Conservation (phyloP, 2,888 invertebrate species). For the Yponomeuta sedellus region DNA sequence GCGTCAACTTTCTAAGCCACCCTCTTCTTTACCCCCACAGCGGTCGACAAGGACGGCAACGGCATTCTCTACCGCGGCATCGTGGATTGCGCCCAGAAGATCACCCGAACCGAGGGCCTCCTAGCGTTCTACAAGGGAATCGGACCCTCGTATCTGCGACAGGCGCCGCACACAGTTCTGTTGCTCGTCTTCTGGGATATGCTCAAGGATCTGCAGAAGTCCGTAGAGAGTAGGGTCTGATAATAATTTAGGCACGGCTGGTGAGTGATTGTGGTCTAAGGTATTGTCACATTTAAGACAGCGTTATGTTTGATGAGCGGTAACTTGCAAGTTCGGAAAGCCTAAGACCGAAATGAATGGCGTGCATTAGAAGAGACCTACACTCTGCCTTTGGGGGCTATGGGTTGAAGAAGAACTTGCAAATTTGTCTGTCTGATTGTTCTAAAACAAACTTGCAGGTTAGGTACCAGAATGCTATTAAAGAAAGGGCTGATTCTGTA, state of each 20-base stretch:
- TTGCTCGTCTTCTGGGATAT: conserved; percentile 93
- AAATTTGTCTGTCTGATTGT: no score
- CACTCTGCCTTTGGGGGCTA: no score
- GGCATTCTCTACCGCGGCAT: conserved; percentile 84
- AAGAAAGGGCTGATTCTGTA: no score
- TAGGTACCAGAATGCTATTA: no score
- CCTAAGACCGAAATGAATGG: no score
- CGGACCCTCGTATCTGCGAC: conserved; percentile 90
- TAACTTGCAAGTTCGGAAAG: no score
- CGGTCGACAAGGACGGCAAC: conserved; percentile 78
- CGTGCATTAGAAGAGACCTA: no score
- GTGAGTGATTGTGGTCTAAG: no score
- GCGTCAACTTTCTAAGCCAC: neutral
- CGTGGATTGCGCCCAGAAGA: conserved; percentile 85
- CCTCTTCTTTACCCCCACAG: conserved; percentile 46
- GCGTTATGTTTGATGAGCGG: no score
- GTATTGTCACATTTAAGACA: no score
- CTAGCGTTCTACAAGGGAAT: conserved; percentile 94
- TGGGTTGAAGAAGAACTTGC: no score
- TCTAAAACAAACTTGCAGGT: no score
- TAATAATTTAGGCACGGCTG: neutral
- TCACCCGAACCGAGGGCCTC: conserved; percentile 84
- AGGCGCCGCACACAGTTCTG: conserved; percentile 94
- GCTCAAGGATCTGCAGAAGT: conserved; percentile 70
- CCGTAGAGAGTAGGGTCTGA: conserved; percentile 26